These are phyloP conservation scores for Promerops cafer DNA, from an alignment of 2,113 vertebrate species.

Conservation along the genomic window DNA sequence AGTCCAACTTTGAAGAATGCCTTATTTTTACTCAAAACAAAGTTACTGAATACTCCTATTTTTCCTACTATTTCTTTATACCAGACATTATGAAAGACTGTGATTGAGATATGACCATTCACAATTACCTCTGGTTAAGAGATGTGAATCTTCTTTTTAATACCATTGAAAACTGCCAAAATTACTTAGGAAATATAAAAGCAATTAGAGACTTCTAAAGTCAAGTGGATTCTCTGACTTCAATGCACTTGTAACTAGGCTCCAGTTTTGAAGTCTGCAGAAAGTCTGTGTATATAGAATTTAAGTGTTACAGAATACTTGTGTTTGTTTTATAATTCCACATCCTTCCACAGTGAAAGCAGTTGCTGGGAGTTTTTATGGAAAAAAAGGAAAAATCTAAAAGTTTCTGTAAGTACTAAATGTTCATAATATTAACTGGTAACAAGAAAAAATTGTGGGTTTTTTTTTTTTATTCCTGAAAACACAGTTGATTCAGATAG, in stretches of 20 bases:
- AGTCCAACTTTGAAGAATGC: background rate
- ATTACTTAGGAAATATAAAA: background rate
- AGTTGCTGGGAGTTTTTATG: background rate
- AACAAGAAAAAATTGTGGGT: fast-evolving
- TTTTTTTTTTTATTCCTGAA: background rate
- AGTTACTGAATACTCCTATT: background rate
- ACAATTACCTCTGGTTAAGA: background rate
- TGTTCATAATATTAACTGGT: background rate
- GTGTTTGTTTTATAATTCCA: background rate
- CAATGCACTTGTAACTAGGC: background rate
- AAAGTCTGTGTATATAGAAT: background rate
- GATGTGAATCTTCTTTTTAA: background rate
- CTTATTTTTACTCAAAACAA: background rate
- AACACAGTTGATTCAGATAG: background rate
- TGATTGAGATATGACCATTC: background rate
- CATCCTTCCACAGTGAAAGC: background rate
- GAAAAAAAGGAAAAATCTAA: background rate
- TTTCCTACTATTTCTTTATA: background rate
- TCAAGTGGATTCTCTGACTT: background rate
- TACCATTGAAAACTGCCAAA: background rate
- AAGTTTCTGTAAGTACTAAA: background rate
- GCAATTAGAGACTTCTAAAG: background rate
- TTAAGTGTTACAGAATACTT: background rate
- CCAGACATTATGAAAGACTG: background rate
- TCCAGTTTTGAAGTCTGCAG: background rate